These are phyloP conservation scores for Tichodroma muraria DNA, from an alignment of 2,113 vertebrate species.

Conservation along the genomic window DNA sequence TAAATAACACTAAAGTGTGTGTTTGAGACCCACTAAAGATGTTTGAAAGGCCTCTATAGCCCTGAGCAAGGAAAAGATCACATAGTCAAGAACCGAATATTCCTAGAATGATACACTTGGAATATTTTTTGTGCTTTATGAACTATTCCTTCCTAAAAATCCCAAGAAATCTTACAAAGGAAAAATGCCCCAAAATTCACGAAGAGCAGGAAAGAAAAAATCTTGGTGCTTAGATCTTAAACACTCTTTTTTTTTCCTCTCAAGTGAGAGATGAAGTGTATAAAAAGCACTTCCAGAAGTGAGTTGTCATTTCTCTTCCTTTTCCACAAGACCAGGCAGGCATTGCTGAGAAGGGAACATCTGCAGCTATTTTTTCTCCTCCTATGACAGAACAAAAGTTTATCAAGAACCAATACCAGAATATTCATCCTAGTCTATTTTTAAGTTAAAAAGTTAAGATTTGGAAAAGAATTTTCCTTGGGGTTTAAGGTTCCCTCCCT, in stretches of 20 bases:
- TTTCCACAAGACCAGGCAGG: background rate
- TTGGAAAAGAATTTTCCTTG: background rate
- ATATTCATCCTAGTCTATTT: background rate
- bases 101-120: background rate
- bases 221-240: background rate
- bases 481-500: rapidly evolving
- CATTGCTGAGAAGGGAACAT: background rate
- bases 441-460: background rate
- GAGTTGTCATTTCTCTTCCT: background rate
- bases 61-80: background rate
- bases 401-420: background rate
- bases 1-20: background rate
- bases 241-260: rapidly evolving
- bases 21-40: background rate
- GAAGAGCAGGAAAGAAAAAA: background rate
- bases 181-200: background rate
- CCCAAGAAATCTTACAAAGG: background rate
- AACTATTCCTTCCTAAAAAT: background rate
- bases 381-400: background rate
- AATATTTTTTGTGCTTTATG: background rate
- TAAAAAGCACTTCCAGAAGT: background rate
- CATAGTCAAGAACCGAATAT: background rate
- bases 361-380: background rate
- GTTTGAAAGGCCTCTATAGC: background rate
- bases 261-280: background rate